Percentiles rank a stretch among this genome's conserved stretches.
phyloP scores from a whole-genome alignment of 1,140 invertebrate species.

The Metaphire vulgaris region DNA sequence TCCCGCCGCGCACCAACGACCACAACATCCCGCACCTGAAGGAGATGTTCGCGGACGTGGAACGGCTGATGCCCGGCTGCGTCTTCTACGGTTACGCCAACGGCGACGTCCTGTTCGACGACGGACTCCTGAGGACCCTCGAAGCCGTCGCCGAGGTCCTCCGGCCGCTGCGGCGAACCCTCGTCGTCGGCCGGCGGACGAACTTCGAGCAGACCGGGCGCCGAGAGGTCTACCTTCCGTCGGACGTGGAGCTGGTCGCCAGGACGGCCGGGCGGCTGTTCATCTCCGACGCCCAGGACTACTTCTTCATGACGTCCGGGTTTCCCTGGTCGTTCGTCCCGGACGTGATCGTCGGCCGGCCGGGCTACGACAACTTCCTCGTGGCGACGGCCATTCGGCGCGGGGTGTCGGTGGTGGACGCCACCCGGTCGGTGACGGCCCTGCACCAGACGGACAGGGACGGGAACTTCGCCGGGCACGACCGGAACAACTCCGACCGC shows the following conservation, averaged over 20 bases:
- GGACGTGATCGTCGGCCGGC: conserved; percentile 17
- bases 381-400: conserved; percentile 13
- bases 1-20: not conserved
- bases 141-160: not conserved
- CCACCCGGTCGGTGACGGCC: not conserved
- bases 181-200: conserved; percentile 12
- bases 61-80: not conserved
- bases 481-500: conserved; percentile 1
- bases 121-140: conserved; percentile 7
- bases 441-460: conserved; percentile 20
- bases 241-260: not conserved
- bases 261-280: not conserved
- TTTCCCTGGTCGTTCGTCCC: conserved; percentile 17
- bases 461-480: conserved; percentile 18
- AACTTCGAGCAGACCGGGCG: not conserved
- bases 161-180: conserved; percentile 1
- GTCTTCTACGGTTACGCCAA: conserved; percentile 24
- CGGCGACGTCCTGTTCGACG: conserved; percentile 20
- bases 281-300: conserved; percentile 17
- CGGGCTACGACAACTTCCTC: conserved; percentile 24
- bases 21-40: not conserved
- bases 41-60: not conserved
- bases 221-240: not conserved
- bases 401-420: conserved; percentile 21
- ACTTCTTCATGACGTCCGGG: conserved; percentile 13